A percentile compares a stretch with the other conserved stretches of the same genome.
These are phyloP conservation scores for Smittia sp. DNA, from an alignment of 2,888 invertebrate species.

Conservation along the genomic window DNA sequence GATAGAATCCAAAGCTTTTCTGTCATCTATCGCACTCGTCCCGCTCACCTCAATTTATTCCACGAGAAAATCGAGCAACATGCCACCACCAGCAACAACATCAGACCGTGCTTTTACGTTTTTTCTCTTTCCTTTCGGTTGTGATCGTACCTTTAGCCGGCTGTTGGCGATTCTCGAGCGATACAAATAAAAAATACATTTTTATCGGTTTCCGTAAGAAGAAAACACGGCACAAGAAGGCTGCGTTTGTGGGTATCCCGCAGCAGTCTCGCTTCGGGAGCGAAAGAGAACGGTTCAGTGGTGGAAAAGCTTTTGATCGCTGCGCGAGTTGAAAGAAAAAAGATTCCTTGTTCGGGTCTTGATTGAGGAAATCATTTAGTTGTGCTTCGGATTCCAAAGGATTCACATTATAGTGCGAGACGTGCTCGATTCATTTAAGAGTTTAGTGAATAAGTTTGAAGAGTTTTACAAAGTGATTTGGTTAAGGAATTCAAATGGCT, in stretches of 20 bases:
- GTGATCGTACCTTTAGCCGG: conserved; percentile 26
- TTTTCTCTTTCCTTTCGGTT: conserved; percentile 9
- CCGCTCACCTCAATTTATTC: background rate
- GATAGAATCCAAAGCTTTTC: no score
- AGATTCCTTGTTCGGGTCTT: background rate
- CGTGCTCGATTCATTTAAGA: background rate
- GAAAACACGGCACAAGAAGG: conserved; percentile 18
- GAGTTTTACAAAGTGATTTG: background rate
- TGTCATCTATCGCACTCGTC: no score
- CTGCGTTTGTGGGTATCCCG: background rate
- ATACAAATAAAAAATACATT: conserved; percentile 9
- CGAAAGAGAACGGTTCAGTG: conserved; percentile 33
- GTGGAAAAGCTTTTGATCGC: conserved; percentile 10
- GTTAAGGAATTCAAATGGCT: conserved; percentile 21
- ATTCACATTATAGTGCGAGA: conserved; percentile 20
- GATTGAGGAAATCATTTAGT: conserved; percentile 24
- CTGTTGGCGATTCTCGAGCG: conserved; percentile 28
- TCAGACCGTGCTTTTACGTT: background rate
- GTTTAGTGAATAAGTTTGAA: background rate
- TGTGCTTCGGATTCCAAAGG: conserved; percentile 28
- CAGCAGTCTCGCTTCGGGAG: conserved; percentile 26
- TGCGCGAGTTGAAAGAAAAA: background rate
- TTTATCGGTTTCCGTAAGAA: conserved; percentile 22
- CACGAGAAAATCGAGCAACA: conserved; percentile 1
- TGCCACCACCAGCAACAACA: background rate